phyloP scores from a whole-genome alignment of 2,888 invertebrate species.

The Sylvicola fuscatus region DNA sequence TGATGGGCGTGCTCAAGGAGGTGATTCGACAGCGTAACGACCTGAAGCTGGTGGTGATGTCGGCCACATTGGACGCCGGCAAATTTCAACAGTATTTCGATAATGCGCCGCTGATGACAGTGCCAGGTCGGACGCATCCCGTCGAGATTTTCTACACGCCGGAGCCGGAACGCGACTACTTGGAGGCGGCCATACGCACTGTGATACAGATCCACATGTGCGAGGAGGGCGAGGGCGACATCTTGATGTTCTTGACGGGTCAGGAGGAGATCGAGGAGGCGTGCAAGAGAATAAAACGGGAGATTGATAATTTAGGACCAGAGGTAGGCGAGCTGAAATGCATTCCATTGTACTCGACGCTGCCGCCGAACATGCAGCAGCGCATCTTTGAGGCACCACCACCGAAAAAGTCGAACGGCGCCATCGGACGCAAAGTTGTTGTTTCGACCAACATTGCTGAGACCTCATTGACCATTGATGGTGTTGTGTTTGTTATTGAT shows the following conservation, averaged over 20 bases:
- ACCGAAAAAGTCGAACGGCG: constrained; percentile 71
- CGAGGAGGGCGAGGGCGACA: constrained; percentile 79
- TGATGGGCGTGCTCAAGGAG: constrained; percentile 98
- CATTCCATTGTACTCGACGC: constrained; percentile 94
- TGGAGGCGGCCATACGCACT: constrained; percentile 96
- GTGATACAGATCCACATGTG: constrained; percentile 92
- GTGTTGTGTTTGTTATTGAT: constrained; percentile 98
- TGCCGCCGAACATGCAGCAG: constrained; percentile 93
- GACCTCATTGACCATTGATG: constrained; percentile 96
- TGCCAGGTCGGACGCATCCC: constrained; percentile 89
- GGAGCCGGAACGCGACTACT: constrained; percentile 91
- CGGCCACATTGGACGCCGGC: constrained; percentile 95
- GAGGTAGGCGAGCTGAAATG: constrained; percentile 96
- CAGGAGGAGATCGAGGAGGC: constrained; percentile 97
- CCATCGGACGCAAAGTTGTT: constrained; percentile 79
- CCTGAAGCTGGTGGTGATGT: constrained; percentile 96
- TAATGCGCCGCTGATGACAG: constrained; percentile 94
- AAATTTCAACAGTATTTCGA: constrained; percentile 99
- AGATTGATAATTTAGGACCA: constrained; percentile 88
- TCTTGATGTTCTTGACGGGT: constrained; percentile 76
- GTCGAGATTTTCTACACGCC: constrained; percentile 99
- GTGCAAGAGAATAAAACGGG: constrained; percentile 89
- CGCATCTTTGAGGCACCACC: constrained; percentile 95
- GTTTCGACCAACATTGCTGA: constrained; percentile 99
- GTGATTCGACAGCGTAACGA: constrained; percentile 71